These are phyloP conservation scores for Temnothorax rugatulus DNA, from an alignment of 2,888 invertebrate genomes.

Conservation along the genomic window DNA sequence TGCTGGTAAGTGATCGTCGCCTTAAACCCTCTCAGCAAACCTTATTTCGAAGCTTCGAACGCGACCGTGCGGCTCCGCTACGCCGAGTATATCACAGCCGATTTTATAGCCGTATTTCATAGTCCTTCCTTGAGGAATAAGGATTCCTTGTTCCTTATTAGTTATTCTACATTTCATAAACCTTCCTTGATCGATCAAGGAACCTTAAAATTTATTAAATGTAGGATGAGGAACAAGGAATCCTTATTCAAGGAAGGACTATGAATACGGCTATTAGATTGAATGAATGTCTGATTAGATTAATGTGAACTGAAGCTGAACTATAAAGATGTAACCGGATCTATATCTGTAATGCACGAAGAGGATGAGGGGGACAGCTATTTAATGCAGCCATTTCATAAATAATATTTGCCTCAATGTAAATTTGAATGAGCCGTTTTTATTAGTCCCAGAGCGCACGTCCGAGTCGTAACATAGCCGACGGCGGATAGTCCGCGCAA, in stretches of 20 bases:
- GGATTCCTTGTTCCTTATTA: too few species aligned
- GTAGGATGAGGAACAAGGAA: too few species aligned
- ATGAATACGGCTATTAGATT: too few species aligned
- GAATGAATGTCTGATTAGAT: background rate
- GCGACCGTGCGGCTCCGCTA: background rate
- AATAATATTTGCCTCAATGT: constrained; percentile 44
- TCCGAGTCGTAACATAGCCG: constrained; percentile 32
- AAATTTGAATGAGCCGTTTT: constrained; percentile 48
- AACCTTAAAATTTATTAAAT: too few species aligned
- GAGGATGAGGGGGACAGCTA: background rate
- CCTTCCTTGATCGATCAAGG: too few species aligned
- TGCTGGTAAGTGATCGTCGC: constrained; percentile 91
- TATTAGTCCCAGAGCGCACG: constrained; percentile 53
- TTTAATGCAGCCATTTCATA: constrained; percentile 39
- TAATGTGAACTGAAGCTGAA: background rate
- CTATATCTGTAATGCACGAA: constrained; percentile 14
- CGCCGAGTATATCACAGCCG: background rate
- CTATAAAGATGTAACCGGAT: background rate
- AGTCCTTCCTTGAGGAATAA: too few species aligned
- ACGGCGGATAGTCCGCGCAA: constrained; percentile 49
- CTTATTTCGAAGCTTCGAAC: background rate
- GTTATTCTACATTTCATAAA: too few species aligned
- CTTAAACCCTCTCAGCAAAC: background rate
- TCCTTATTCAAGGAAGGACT: too few species aligned
- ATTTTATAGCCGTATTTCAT: too few species aligned